phyloP scores from a whole-genome alignment of 2,113 vertebrate species.

The Catagonus wagneri region DNA sequence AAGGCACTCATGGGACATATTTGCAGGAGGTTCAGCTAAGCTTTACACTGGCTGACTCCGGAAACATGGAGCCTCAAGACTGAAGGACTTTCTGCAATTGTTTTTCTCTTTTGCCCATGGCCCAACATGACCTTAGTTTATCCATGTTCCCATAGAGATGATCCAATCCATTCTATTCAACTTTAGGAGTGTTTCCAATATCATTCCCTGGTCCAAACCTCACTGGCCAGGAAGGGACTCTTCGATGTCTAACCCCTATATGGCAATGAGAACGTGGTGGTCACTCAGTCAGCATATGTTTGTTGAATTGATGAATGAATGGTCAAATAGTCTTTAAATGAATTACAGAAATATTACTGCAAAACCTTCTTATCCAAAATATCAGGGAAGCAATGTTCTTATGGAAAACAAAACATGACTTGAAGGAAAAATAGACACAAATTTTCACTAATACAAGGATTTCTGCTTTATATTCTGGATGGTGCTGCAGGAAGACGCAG shows the following conservation, averaged over 20 bases:
- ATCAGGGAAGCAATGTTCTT: not conserved
- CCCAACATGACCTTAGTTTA: not conserved
- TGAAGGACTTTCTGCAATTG: not conserved
- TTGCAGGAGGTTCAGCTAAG: not conserved
- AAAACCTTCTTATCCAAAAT: not conserved
- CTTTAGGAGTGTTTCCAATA: not conserved
- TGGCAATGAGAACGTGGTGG: not conserved
- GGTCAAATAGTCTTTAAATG: not conserved
- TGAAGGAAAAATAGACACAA: not conserved
- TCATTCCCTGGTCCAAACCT: not conserved
- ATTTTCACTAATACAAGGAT: not conserved
- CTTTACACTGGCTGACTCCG: not conserved
- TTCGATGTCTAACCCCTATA: not conserved
- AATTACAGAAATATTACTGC: not conserved
- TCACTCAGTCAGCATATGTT: not conserved
- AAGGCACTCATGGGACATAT: not conserved
- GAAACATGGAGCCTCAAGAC: not conserved
- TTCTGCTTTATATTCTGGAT: not conserved
- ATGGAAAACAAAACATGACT: constrained; percentile 16
- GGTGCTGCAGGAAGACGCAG: not conserved
- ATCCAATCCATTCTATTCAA: not conserved
- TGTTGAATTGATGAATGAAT: not conserved
- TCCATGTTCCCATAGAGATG: not conserved
- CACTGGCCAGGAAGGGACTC: not conserved
- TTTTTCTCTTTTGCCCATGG: not conserved